Conservation (phyloP, 2,888 invertebrate species). For the Neria commutata region DNA sequence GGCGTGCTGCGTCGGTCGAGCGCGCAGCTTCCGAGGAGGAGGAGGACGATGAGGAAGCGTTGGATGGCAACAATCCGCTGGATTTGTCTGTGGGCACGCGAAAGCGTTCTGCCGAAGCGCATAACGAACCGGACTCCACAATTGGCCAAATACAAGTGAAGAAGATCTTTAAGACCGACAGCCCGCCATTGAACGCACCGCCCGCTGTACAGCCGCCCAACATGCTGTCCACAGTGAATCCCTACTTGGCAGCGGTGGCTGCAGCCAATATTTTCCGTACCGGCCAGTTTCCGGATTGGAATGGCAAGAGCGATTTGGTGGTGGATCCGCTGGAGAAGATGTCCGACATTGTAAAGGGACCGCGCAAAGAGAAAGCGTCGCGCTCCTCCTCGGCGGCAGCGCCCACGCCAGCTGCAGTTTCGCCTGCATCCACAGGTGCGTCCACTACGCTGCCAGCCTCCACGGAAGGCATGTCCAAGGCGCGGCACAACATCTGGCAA, state of each 20-base stretch:
- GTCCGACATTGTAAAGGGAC: constrained; percentile 85
- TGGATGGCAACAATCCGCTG: constrained; percentile 67
- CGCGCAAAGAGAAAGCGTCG: constrained; percentile 65
- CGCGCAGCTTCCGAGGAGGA: constrained; percentile 62
- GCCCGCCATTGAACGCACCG: constrained; percentile 68
- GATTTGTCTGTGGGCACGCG: constrained; percentile 82
- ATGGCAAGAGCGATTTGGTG: constrained; percentile 74
- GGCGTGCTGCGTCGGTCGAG: constrained; percentile 65
- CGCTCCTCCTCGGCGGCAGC: constrained; percentile 46
- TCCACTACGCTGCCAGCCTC: constrained; percentile 33
- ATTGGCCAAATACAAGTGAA: constrained; percentile 62
- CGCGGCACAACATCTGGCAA: constrained; percentile 91
- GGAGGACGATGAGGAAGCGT: constrained; percentile 69
- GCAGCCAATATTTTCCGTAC: constrained; percentile 80
- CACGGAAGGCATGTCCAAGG: constrained; percentile 59
- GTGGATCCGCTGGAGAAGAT: constrained; percentile 89
- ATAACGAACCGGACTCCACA: constrained; percentile 39
- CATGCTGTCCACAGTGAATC: constrained; percentile 79
- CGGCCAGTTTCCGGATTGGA: constrained; percentile 74
- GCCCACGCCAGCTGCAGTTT: constrained; percentile 48
- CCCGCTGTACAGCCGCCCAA: constrained; percentile 72
- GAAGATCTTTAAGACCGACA: constrained; percentile 54
- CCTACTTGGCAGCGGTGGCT: constrained; percentile 81
- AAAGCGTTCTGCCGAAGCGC: constrained; percentile 70
- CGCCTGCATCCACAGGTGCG: constrained; percentile 26